Evolutionary conservation across 2,113 vertebrate genomes (phyloP).

Genomic region (Chunga burmeisteri): DNA sequence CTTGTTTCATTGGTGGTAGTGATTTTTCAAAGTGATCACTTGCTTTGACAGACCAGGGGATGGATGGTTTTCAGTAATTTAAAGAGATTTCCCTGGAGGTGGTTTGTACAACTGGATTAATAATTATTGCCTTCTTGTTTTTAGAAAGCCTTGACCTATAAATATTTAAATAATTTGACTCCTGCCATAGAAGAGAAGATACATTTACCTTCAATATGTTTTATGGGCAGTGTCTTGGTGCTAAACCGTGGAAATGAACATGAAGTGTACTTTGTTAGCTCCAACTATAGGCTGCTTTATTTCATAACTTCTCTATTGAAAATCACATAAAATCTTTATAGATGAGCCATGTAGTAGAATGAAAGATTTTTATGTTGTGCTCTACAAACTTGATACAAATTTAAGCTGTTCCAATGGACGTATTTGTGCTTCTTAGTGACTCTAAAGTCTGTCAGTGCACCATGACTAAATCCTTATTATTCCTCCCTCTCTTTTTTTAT

Average conservation of each 20-base stretch:
- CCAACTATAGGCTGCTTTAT: background rate
- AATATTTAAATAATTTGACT: constrained; percentile 23
- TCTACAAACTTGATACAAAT: background rate
- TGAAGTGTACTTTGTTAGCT: background rate
- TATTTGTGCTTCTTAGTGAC: background rate
- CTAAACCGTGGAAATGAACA: background rate
- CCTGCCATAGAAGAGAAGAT: background rate
- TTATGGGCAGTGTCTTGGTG: background rate
- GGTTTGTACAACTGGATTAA: background rate
- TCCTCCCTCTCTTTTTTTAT: background rate
- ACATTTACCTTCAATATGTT: background rate
- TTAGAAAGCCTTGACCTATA: background rate
- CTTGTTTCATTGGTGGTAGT: background rate
- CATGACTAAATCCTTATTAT: constrained; percentile 6
- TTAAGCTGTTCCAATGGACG: background rate
- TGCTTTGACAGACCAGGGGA: background rate
- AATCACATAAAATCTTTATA: constrained; percentile 45
- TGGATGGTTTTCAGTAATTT: background rate
- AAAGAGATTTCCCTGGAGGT: background rate
- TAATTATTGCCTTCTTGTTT: background rate
- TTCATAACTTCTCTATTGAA: constrained; percentile 34
- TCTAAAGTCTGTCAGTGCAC: background rate
- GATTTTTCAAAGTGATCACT: background rate
- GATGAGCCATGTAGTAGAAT: background rate
- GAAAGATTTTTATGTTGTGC: constrained; percentile 1